A percentile compares a stretch with the other conserved stretches of the same genome.
These are phyloP conservation scores for Campaea margaritaria DNA, from an alignment of 2,888 invertebrate genomes.

Conservation along the genomic window DNA sequence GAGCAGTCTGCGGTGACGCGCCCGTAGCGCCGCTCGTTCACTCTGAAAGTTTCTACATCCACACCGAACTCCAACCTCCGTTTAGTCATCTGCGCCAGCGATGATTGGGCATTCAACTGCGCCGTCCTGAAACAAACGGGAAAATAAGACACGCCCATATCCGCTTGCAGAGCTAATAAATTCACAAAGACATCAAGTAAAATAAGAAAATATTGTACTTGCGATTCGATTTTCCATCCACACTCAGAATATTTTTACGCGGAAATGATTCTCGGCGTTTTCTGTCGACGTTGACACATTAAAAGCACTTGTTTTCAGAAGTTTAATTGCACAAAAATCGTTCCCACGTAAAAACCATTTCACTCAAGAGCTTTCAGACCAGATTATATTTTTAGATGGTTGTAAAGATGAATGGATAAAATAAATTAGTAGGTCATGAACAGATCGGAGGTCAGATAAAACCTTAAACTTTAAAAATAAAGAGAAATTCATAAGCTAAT, in stretches of 20 bases:
- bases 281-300: constrained; percentile 79
- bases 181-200: constrained; percentile 46
- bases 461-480: constrained; percentile 37
- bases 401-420: constrained; percentile 44
- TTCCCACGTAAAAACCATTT: constrained; percentile 86
- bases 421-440: constrained; percentile 21
- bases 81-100: constrained; percentile 88
- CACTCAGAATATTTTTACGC: constrained; percentile 85
- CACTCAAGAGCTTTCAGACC: constrained; percentile 85
- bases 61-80: constrained; percentile 88
- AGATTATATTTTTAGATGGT: constrained; percentile 64
- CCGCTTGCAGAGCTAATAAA: constrained; percentile 36
- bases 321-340: constrained; percentile 83
- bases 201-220: constrained; percentile 73
- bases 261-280: constrained; percentile 86
- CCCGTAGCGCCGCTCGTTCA: constrained; percentile 68
- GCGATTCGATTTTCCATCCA: constrained; percentile 85
- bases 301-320: constrained; percentile 70
- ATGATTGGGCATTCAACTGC: constrained; percentile 83
- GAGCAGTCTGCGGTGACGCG: constrained; percentile 71
- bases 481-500: constrained; percentile 10
- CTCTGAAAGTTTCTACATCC: constrained; percentile 78
- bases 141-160: constrained; percentile 45
- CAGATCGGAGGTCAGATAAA: constrained; percentile 14
- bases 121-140: constrained; percentile 80